These are phyloP conservation scores for Bergia sp. DNA, from an alignment of 92 coral and sea anemone species.

Conservation along the genomic window DNA sequence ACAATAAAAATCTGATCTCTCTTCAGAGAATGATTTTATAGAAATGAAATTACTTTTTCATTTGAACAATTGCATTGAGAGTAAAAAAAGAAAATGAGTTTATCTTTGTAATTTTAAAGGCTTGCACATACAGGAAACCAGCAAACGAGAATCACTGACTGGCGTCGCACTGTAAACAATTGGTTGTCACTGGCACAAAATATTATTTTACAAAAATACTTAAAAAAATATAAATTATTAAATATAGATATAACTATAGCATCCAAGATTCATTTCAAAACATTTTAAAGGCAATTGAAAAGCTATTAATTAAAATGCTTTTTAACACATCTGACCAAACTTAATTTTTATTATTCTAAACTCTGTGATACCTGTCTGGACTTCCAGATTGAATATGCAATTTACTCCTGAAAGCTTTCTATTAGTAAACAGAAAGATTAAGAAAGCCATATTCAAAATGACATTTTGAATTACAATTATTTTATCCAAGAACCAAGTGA, in stretches of 20 bases:
- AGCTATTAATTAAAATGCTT: background rate
- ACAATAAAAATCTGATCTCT: background rate
- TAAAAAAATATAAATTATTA: background rate
- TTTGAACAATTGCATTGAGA: background rate
- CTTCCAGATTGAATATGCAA: background rate
- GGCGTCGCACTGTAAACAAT: background rate
- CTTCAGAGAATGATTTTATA: background rate
- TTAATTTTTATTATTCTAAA: background rate
- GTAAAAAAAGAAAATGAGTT: background rate
- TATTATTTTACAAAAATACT: background rate
- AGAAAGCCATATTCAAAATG: background rate
- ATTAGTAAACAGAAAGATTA: background rate
- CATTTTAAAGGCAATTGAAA: background rate
- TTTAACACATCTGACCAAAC: background rate
- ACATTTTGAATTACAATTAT: background rate
- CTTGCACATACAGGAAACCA: background rate
- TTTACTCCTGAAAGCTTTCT: background rate
- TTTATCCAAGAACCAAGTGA: background rate
- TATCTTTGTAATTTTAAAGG: background rate
- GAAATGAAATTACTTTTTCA: background rate
- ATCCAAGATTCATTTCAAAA: background rate
- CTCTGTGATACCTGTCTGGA: no score
- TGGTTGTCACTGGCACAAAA: background rate
- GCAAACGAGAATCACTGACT: background rate
- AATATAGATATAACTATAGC: background rate